phyloP scores from a whole-genome alignment of 2,888 invertebrate species.

The Steinernema hermaphroditum region DNA sequence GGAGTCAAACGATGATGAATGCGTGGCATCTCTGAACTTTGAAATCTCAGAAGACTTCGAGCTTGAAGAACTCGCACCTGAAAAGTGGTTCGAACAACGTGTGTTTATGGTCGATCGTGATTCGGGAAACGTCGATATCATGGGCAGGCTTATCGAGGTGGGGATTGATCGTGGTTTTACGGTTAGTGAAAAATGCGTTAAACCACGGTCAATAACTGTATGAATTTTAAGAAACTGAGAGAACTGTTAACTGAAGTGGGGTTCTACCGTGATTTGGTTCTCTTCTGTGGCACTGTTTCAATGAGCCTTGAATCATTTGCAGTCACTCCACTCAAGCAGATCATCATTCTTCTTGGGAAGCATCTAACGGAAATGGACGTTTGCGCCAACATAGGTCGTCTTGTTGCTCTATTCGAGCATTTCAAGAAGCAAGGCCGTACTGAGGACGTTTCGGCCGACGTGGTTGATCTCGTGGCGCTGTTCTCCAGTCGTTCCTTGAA shows the following conservation, averaged over 20 bases:
- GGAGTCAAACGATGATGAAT: not conserved
- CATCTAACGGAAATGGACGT: conserved; percentile 4
- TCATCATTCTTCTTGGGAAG: not conserved
- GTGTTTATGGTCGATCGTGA: not conserved
- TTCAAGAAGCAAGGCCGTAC: not conserved
- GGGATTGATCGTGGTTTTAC: not conserved
- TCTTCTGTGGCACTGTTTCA: not conserved
- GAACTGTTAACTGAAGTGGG: not conserved
- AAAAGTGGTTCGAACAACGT: not conserved
- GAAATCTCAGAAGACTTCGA: not conserved
- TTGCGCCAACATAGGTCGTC: not conserved
- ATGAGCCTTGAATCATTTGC: not conserved
- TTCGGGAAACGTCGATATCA: not conserved
- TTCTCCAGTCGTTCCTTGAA: not conserved
- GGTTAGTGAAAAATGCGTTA: no score
- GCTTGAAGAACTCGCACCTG: not conserved
- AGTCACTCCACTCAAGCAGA: not conserved
- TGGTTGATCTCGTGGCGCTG: not conserved
- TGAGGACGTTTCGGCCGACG: not conserved
- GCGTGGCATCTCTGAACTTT: not conserved
- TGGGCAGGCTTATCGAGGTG: not conserved
- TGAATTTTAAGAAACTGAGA: not conserved
- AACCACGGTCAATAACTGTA: no score
- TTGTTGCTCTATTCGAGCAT: not conserved
- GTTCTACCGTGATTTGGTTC: not conserved